Base-by-base conservation (phyloP, 2,797 vertebrate species). In the Smutsia gigantea region DNA sequence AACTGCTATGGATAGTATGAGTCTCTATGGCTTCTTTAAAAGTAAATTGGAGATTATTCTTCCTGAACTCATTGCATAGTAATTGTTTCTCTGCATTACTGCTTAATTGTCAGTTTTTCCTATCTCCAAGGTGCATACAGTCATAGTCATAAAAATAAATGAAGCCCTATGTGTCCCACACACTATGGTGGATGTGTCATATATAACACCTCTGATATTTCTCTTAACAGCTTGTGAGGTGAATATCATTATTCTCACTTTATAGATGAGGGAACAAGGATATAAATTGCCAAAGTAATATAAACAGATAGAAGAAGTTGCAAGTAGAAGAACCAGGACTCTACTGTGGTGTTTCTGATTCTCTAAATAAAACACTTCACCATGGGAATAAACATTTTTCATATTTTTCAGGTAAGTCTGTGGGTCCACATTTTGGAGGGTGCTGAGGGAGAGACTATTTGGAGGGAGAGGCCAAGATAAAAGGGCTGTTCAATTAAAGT, bases 131-230 rank as follows among this genome's bases (percentile, higher is more conserved):
- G 4, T 53, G 4, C 31, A 25, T 3, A 39, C 37, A 39, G 37
- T 18, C 17, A n/a, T 25, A 31, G 15, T 12, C 21, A 27, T n/a
- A 42, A 51, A 79, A 72, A 29, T 25, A 69, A 27, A 46, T 68
- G 17, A 59, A 85, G 25, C 11, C 42, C 23, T 92, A 0, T 87
- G 25, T 51, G 11, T 64, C 27, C 18, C n/a, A 2, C 21, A 11
- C 0, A 51, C 18, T 23, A 9, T 31, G 11, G 23, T 46, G 14
- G 4, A n/a, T 63, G 0, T 19, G 15, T 25, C 18, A n/a, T n/a
- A 34, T 72, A 7, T n/a, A 5, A 34, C 51, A 19, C 34, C 15
- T 21, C 15, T 59, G 57, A 13, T 4, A 39, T 69, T 81, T 82
- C 13, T 25, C 27, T 46, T 72, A 59, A 53, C 6, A 27, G 19